Base-by-base conservation (phyloP, 2,113 vertebrate species). In the Lampris incognitus region DNA sequence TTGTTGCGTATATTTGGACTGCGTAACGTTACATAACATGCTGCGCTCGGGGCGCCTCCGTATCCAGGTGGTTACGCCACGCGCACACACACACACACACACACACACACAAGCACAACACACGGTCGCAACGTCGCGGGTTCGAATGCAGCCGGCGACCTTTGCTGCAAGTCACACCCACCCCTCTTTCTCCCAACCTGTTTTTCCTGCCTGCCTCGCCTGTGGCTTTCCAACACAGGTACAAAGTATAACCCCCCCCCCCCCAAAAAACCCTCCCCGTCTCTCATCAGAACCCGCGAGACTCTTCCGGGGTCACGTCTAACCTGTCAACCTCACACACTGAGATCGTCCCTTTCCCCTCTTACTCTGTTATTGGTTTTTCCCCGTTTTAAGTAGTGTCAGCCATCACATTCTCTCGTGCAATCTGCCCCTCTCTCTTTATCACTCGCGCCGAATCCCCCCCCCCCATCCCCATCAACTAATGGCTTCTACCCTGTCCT, bases 331-430 rank as follows among this genome's bases (percentile, higher is more conserved):
- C 13, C 39, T 74, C 10, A 11, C 40, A 11, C 41, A 38, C 78
- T 66, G 72, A 84, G 81, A 40, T 42, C 69, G 50, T 73, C 69
- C 70, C 63, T 36, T 56, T 69, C 51, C 24, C 62, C 3, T 38
- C 54, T 67, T 41, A 56, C 50, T 61, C 40, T 59, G 41, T 66
- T 65, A 63, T 70, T 60, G 50, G 2, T 65, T 24, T 24, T 36
- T 2, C 9, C 6, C 0, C 7, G 69, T 41, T 65, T 68, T 59
- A 24, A 24, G 24, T 24, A 1, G 44, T 69, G 81, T 81, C 79
- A 86, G 74, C 63, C 74, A 80, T 87, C 72, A 49, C 69, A 87
- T 87, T 87, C 85, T 67, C 77, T 67, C 51, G 60, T 11, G 41
- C 10, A 2, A 62, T 3, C 9, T 8, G 11, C 44, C 70, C 41